phyloP scores from a whole-genome alignment of 2,113 vertebrate species.

The Boulengerochromis microlepis region DNA sequence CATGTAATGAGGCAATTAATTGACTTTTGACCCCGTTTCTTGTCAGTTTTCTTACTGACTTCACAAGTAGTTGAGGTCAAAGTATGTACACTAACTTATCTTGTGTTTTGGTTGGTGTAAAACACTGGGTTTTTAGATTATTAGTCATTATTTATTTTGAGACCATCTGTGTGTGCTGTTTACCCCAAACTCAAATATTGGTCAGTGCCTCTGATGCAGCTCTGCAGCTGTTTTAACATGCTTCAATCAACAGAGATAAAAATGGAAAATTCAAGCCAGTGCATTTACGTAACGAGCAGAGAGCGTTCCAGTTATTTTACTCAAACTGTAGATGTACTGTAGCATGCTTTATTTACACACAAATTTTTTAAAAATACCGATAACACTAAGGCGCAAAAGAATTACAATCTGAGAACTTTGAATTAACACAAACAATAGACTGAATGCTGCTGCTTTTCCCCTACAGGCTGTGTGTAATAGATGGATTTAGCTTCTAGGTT shows the following conservation, averaged over 20 bases:
- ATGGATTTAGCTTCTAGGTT: not conserved
- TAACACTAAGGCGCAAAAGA: not conserved
- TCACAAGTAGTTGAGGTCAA: not conserved
- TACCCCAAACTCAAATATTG: not conserved
- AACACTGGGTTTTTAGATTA: not conserved
- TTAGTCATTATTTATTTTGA: not conserved
- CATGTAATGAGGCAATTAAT: not conserved
- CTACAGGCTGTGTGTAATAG: not conserved
- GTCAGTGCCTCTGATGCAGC: not conserved
- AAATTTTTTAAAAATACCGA: rapidly evolving
- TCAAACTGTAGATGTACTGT: not conserved
- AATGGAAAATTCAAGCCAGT: not conserved
- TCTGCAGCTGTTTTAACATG: not conserved
- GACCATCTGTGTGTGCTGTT: not conserved
- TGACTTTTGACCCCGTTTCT: not conserved
- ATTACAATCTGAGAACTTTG: not conserved
- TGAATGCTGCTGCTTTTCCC: not conserved
- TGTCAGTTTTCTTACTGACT: not conserved
- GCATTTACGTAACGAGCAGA: not conserved
- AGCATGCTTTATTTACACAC: not conserved
- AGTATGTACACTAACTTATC: not conserved
- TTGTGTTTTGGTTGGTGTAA: not conserved
- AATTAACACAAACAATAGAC: not conserved
- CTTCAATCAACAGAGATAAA: not conserved
- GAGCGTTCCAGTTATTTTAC: not conserved